Evolutionary conservation across 2,888 invertebrate species (phyloP).

Genomic region (Amphipoea lucens): DNA sequence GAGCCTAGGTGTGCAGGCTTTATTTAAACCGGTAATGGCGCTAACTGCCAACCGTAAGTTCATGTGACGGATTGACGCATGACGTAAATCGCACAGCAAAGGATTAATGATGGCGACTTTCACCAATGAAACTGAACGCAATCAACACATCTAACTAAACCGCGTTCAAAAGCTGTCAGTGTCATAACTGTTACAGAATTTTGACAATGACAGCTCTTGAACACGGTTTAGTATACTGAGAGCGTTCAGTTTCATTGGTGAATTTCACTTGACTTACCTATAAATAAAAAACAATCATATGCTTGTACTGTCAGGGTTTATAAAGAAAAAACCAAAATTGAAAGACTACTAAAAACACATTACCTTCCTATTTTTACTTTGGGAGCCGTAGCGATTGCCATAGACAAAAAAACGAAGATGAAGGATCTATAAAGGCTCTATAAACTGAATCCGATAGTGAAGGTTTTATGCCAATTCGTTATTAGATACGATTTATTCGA

Average conservation of each 20-base stretch:
- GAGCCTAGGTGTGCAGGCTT: background rate
- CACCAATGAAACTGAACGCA: background rate
- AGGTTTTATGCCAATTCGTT: slow-evolving; percentile 37
- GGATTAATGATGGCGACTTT: background rate
- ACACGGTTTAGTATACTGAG: background rate
- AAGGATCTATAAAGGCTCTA: slow-evolving; percentile 5
- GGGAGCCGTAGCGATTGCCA: background rate
- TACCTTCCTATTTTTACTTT: background rate
- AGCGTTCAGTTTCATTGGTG: background rate
- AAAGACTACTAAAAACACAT: background rate
- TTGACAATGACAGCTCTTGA: background rate
- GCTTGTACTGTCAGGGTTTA: background rate
- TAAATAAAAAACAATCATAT: background rate
- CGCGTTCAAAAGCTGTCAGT: background rate
- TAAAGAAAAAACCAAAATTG: background rate
- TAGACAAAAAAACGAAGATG: background rate
- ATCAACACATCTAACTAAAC: background rate
- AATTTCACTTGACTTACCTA: background rate
- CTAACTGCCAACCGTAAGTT: background rate
- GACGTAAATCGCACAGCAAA: background rate
- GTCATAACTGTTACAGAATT: background rate
- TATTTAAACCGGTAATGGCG: background rate
- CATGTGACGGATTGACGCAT: background rate
- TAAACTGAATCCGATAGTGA: slow-evolving; percentile 15
- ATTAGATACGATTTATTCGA: slow-evolving; percentile 30